Conservation (phyloP, 92 coral and sea anemone species). For the Nematostella vectensis region DNA sequence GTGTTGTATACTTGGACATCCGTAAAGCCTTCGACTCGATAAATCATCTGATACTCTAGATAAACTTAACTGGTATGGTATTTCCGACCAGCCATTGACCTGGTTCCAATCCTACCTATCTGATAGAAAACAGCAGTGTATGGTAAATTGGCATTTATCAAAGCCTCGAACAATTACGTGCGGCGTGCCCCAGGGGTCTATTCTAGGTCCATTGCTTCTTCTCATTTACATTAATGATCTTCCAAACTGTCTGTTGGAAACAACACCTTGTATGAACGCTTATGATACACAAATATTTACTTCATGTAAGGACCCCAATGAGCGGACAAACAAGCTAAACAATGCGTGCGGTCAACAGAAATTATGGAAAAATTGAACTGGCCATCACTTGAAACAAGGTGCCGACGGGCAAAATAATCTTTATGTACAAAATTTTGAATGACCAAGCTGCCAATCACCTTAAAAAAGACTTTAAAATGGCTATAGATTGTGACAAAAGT, state of each 20-base stretch:
- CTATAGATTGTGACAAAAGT: too few species aligned
- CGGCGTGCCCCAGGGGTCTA: slow-evolving; percentile 50
- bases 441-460: too few species aligned
- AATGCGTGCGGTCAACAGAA: too few species aligned
- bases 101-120: background rate
- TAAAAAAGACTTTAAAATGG: too few species aligned
- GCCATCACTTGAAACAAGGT: too few species aligned
- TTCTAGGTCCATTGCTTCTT: slow-evolving; percentile 38
- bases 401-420: too few species aligned
- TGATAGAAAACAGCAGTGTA: slow-evolving; percentile 1
- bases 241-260: slow-evolving; percentile 31
- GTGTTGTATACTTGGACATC: background rate
- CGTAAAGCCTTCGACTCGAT: slow-evolving; percentile 1
- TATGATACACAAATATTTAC: slow-evolving; percentile 23
- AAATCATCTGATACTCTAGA: background rate
- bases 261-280: slow-evolving; percentile 32
- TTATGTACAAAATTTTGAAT: too few species aligned
- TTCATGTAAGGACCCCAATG: background rate
- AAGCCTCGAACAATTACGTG: background rate
- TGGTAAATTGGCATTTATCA: background rate
- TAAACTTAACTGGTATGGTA: background rate
- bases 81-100: background rate
- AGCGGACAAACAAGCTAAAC: too few species aligned
- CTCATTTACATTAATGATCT: slow-evolving; percentile 39
- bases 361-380: too few species aligned